phyloP scores from a whole-genome alignment of 2,888 invertebrate species.

The Crossocerus cetratus region DNA sequence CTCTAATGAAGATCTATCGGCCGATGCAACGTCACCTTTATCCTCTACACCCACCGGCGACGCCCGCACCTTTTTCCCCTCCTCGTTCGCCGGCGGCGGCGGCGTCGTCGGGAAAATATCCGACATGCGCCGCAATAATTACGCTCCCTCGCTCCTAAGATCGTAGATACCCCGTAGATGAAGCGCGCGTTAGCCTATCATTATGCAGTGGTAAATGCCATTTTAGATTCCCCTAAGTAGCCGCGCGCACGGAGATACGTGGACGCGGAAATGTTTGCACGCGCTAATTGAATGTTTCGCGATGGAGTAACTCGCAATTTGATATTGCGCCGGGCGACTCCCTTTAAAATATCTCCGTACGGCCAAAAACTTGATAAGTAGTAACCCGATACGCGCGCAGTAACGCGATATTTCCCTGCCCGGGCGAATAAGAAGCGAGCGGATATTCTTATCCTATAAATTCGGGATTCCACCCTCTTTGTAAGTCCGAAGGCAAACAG shows the following conservation, averaged over 20 bases:
- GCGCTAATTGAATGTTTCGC: conserved; percentile 43
- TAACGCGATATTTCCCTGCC: conserved; percentile 56
- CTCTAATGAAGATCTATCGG: conserved; percentile 71
- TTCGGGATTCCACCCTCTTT: conserved; percentile 54
- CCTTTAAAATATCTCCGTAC: conserved; percentile 52
- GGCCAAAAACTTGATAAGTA: conserved; percentile 60
- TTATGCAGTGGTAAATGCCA: conserved; percentile 31
- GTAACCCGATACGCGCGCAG: conserved; percentile 48
- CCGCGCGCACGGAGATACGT: background rate
- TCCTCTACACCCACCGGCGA: conserved; percentile 19
- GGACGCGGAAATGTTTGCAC: conserved; percentile 2
- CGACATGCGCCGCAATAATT: conserved; percentile 1
- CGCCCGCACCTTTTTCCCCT: conserved; percentile 14
- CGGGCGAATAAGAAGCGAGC: conserved; percentile 53
- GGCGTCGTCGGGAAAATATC: background rate
- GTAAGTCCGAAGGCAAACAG: conserved; percentile 54
- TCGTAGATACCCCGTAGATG: background rate
- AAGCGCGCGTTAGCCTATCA: background rate
- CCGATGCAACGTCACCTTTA: conserved; percentile 41
- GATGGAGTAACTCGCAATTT: conserved; percentile 48
- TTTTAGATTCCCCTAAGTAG: background rate
- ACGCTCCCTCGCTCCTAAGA: background rate
- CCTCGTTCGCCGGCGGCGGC: background rate
- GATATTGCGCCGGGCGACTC: conserved; percentile 38
- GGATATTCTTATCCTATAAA: conserved; percentile 56